phyloP scores from a whole-genome alignment of 2,888 invertebrate species.

The Nowickia ferox region DNA sequence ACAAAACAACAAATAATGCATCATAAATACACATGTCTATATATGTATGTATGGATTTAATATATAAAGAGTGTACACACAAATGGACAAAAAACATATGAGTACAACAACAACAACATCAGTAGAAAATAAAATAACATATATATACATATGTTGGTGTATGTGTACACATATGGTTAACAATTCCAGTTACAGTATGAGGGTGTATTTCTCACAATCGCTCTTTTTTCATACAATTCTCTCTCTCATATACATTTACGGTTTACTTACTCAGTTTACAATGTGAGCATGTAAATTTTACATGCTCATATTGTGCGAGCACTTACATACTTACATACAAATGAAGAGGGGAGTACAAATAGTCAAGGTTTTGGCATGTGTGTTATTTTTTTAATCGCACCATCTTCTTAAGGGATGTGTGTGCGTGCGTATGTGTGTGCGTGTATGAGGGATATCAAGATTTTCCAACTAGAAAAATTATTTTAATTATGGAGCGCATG shows the following conservation, averaged over 20 bases:
- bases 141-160: constrained; percentile 11
- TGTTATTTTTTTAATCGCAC: constrained; percentile 32
- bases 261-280: constrained; percentile 28
- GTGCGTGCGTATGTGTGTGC: constrained; percentile 4
- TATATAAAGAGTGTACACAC: neutral
- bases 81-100: constrained; percentile 39
- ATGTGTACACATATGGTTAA: constrained; percentile 50
- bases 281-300: neutral
- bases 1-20: constrained; percentile 50
- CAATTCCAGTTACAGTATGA: constrained; percentile 39
- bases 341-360: constrained; percentile 50
- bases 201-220: constrained; percentile 46
- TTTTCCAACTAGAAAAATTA: constrained; percentile 58
- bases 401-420: constrained; percentile 31
- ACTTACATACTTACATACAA: neutral
- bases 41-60: neutral
- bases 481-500: neutral
- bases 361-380: constrained; percentile 31
- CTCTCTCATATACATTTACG: constrained; percentile 38
- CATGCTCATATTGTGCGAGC: constrained; percentile 4
- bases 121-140: constrained; percentile 43
- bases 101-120: constrained; percentile 39
- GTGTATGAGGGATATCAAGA: constrained; percentile 7
- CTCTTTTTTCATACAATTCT: constrained; percentile 24
- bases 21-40: constrained; percentile 22